Evolutionary conservation across 2,888 invertebrate species (phyloP), one percentile per base, ranked within the genome.

Genomic region (Cheilosia soror): DNA sequence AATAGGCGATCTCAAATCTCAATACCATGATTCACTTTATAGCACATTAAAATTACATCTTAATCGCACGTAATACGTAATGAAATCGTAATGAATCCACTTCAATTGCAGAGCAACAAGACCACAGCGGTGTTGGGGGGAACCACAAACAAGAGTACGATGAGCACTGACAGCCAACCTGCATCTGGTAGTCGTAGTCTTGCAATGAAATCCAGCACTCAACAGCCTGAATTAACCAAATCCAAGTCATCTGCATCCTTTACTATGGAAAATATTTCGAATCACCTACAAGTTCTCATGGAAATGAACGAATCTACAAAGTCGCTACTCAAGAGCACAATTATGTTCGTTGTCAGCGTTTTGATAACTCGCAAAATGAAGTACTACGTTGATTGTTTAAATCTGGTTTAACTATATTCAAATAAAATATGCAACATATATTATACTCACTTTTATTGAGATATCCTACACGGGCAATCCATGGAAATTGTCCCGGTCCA

Each of bases 401-500:
- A 87, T 71, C 37, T 79, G 40, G 27, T 51, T 6, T 33, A 42
- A 42, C 11, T 29, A 3, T 20, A 20, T 1, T 20, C 20, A 51
- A 40, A 65, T 49, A 65, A 33, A 63, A 20, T 25, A 44, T 44
- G 1, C 20, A 20, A 20, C 20, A 20, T n/a, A 25, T 27, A 27
- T n/a, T 4, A 20, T 13, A 85, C 91, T 92, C 85, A 92, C 92
- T 90, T 89, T 87, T 90, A 78, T 92, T 92, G 2, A 90, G 88
- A 79, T 92, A 92, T 7, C 91, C 92, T n/a, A 92, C 89, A 9
- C 92, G 90, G 0, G 92, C 93, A 92, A 94, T 94, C 94, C 94
- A 95, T 0, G 94, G 94, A 88, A 93, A 94, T 87, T 94, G 93
- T 27, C 93, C 93, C 0, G 93, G 88, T 0, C 90, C 91, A 1